Evolutionary conservation across 1,140 invertebrate species (phyloP), one percentile per base, ranked within the genome.

Genomic region (Drosophila novamexicana): DNA sequence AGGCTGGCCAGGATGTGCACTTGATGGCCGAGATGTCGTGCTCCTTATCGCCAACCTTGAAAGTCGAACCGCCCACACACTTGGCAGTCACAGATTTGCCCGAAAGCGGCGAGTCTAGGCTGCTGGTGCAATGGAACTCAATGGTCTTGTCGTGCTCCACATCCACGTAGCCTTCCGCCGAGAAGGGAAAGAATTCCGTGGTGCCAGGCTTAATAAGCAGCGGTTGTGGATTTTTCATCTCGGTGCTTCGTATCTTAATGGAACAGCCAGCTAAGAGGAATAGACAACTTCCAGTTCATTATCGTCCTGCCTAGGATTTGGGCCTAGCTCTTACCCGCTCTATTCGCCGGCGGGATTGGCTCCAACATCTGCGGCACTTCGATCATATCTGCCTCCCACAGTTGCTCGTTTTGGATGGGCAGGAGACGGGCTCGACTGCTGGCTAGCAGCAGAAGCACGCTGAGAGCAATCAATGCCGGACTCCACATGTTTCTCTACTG

Each of bases 61-160:
- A 91, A 37, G 62, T 81, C 8, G 64, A 52, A 22, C 90, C 90
- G 1, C 69, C 62, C 10, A 86, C 77, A 29, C 90, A 91, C 39
- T 68, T 88, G 40, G 81, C 91, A 0, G 78, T 81, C 12, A 76
- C 75, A 1, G 67, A 86, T 39, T 76, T 86, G 7, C 85, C 85
- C 2, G 85, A 90, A 12, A 89, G 54, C 0, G 85, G 85, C 0
- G 86, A 77, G 16, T 76, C 85, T 39, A 90, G 65, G 42, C 81
- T 86, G 61, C 70, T 86, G 36, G 86, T 85, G 67, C 86, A 90
- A 22, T 66, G 56, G 50, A 90, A 85, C 36, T 90, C 85, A 10
- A 90, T 79, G 36, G 77, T 76, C 42, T 77, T 79, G 16, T 84
- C 85, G 14, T 75, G 29, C 0, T 29, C 86, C 18, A 90, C 67